Evolutionary conservation across 2,797 vertebrate species (phyloP), one percentile per base, ranked within the genome.

Genomic region (Pterois miles): DNA sequence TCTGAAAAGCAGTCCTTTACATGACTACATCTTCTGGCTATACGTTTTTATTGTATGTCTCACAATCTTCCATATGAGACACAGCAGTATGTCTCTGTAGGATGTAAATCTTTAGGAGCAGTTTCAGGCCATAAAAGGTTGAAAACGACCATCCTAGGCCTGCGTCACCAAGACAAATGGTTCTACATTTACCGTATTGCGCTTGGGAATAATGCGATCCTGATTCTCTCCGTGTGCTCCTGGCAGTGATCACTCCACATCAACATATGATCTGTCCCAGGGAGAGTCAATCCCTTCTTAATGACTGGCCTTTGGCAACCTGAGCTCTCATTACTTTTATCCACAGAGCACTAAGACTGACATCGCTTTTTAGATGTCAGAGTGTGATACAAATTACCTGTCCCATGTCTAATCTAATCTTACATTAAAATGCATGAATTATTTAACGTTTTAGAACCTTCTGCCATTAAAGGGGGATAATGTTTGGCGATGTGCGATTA

Each of bases 241-340:
- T 66, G 74, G 38, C 71, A 72, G 52, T 31, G 70, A 81, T 67
- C 40, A 54, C 56, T 16, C 11, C 38, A 82, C 59, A 86, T 74
- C 65, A 74, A 72, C 58, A 72, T 63, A 70, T 43, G 67, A 70
- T 84, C 68, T 67, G 50, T 83, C 67, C 36, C 31, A 23, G 8
- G 36, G 29, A 57, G 86, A 68, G 65, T 77, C 71, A 71, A 46
- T 65, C 69, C 59, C n/a, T 68, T 87, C 48, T 60, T 83, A 82
- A 88, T 64, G 74, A 82, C 59, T 54, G 68, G 74, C 81, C 66
- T 82, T 75, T 83, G 81, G 74, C 70, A 83, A 62, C 66, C 67
- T 75, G 69, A 80, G 57, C 66, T 80, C 67, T 79, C 33, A 78
- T 73, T 86, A 70, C 50, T 73, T 83, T 67, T 25, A 78, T 76